These are phyloP conservation scores for Podilymbus podiceps DNA, from an alignment of 2,113 vertebrate genomes.

Conservation along the genomic window DNA sequence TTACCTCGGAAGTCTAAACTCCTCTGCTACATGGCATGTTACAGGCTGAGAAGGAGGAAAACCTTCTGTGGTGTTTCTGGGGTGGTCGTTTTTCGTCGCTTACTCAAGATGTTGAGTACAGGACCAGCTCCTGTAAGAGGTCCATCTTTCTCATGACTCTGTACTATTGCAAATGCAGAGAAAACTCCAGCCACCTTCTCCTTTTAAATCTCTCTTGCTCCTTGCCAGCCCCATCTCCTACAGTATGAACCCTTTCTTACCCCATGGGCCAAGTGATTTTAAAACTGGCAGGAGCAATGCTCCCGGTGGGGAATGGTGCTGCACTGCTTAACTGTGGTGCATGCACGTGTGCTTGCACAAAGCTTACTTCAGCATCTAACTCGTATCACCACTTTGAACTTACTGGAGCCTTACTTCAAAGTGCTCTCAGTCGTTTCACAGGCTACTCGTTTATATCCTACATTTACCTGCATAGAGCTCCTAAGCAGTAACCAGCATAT, in stretches of 20 bases:
- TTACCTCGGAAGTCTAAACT: neutral
- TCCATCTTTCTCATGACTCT: accelerated
- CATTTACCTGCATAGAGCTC: neutral
- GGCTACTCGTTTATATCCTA: neutral
- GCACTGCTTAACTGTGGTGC: neutral
- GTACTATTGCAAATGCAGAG: neutral
- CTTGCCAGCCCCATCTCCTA: neutral
- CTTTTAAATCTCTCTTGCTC: neutral
- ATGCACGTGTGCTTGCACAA: neutral
- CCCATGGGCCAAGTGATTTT: neutral
- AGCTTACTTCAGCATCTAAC: neutral
- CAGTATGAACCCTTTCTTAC: neutral
- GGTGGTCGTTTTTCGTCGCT: neutral
- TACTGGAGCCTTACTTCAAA: neutral
- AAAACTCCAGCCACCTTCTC: neutral
- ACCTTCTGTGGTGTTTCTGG: neutral
- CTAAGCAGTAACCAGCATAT: neutral
- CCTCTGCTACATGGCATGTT: accelerated
- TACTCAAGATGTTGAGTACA: neutral
- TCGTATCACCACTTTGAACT: neutral
- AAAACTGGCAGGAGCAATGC: neutral
- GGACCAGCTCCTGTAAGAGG: neutral
- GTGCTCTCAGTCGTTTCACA: neutral
- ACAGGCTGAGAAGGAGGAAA: neutral
- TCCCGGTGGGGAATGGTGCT: neutral